Evolutionary conservation across 2,113 vertebrate genomes (phyloP), one percentile per base, ranked within the genome.

Genomic region (Panthera uncia): DNA sequence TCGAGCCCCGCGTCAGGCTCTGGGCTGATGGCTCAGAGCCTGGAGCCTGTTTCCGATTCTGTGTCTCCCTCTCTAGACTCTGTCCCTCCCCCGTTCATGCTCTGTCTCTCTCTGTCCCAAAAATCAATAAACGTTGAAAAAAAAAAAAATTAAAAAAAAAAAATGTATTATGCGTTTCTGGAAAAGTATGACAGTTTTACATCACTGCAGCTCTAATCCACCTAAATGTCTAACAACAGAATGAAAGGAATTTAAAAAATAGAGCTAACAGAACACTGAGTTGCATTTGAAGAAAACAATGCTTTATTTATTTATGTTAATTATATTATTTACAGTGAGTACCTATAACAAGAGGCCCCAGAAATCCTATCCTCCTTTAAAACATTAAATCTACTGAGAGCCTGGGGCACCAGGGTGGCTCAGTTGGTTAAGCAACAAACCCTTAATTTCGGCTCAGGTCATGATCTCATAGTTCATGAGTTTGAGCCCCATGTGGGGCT

Each of bases 301-400:
- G 23, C 69, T 79, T 90, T 89, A 89, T 66, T 87, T 93, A 45
- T 23, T 81, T 92, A 69, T 41, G 50, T 71, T 82, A 86, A 23
- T 78, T 76, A 93, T 48, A 81, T 71, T 79, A 68, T 9, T 52
- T 23, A 95, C 81, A 92, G 52, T 45, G 27, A 65, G 27, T 29
- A 65, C 27, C 57, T 83, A 27, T 38, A 87, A 76, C 14, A 80
- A 91, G 4, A 82, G 18, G 25, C n/a, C 36, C 25, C 61, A 69
- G 81, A 91, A 97, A 94, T 65, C 52, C 45, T 89, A 66, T 79
- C 63, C 25, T 92, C 31, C 31, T 88, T 96, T 93, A 93, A 97
- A 94, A 96, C n/a, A 15, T 88, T 93, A 96, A 61, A 57, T 76
- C 50, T 85, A 87, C 2, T 12, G 65, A 63, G 36, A 89, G 63